phyloP scores from a whole-genome alignment of 2,888 invertebrate genomes.

The Cantharis nigra region DNA sequence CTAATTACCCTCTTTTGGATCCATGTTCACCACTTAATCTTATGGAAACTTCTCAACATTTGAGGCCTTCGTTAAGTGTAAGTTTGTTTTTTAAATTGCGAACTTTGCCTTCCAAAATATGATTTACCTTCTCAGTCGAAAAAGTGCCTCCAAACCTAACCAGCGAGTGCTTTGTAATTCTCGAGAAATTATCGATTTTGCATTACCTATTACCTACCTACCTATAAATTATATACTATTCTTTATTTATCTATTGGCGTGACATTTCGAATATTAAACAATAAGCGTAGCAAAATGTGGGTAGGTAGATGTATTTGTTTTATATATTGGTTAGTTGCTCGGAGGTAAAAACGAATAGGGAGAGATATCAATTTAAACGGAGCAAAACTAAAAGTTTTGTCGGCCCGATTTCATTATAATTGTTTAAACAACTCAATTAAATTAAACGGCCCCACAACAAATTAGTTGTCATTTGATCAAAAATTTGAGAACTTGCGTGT shows the following conservation, averaged over 20 bases:
- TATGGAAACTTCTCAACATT: constrained; percentile 41
- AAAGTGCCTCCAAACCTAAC: background rate
- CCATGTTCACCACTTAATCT: constrained; percentile 23
- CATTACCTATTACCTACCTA: background rate
- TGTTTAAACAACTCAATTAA: constrained; percentile 36
- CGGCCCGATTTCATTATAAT: constrained; percentile 33
- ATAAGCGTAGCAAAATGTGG: background rate
- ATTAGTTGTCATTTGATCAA: constrained; percentile 49
- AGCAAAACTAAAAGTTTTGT: background rate
- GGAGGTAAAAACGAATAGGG: background rate
- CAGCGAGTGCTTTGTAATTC: background rate
- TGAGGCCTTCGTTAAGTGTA: constrained; percentile 42
- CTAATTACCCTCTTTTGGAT: constrained; percentile 22
- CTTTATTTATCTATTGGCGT: background rate
- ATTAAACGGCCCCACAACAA: constrained; percentile 45
- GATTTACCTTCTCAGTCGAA: background rate
- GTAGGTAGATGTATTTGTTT: background rate
- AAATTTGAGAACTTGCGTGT: constrained; percentile 37
- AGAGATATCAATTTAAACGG: background rate
- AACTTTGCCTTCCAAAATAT: background rate
- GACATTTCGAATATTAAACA: background rate
- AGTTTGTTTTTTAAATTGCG: constrained; percentile 26
- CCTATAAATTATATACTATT: background rate
- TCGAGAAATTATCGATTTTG: background rate
- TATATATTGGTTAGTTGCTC: background rate